Evolutionary conservation across 2,797 vertebrate species (phyloP).

Genomic region (Otus scops): DNA sequence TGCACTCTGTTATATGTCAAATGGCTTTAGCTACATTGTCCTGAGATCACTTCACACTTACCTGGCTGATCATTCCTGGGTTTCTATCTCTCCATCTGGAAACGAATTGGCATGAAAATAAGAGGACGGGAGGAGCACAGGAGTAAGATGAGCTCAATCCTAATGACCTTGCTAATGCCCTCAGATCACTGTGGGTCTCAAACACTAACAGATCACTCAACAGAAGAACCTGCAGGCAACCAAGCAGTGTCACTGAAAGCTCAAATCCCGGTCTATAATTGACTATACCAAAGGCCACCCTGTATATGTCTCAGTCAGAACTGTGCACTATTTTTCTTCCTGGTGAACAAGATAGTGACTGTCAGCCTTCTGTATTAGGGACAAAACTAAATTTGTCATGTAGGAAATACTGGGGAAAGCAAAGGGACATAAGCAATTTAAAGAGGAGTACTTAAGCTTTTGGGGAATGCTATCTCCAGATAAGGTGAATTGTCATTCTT

Average conservation of each 20-base stretch:
- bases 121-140: background rate
- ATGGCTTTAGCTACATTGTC: background rate
- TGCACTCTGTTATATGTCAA: background rate
- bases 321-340: background rate
- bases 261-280: accelerated
- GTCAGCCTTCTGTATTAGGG: background rate
- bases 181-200: background rate
- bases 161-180: background rate
- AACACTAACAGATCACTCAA: background rate
- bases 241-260: background rate
- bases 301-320: background rate
- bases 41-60: background rate
- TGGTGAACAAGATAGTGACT: background rate
- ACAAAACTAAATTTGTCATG: background rate
- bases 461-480: background rate
- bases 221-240: background rate
- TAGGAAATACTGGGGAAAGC: background rate
- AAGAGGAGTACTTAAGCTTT: background rate
- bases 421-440: background rate
- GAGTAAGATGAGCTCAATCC: background rate
- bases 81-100: background rate
- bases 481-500: background rate
- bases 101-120: background rate
- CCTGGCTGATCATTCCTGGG: background rate
- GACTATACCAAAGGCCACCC: no score